Percentiles rank a stretch among this genome's conserved stretches.
phyloP scores from a whole-genome alignment of 2,797 vertebrate species.

The Myripristis murdjan region DNA sequence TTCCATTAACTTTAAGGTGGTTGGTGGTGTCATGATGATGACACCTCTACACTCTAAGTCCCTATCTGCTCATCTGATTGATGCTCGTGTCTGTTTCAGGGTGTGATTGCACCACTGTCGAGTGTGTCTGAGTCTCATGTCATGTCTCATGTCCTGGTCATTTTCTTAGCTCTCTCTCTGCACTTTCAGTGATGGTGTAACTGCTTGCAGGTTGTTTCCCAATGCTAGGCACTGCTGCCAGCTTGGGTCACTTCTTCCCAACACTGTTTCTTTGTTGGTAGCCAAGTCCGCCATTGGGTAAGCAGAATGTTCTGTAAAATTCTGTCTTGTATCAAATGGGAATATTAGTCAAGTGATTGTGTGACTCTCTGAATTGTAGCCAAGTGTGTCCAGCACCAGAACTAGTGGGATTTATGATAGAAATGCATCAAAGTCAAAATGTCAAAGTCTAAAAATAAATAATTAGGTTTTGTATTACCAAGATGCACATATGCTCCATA shows the following conservation, averaged over 20 bases:
- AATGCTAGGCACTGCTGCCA: background rate
- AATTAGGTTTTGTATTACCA: no score
- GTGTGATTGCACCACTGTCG: constrained; percentile 4
- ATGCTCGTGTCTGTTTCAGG: background rate
- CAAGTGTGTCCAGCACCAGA: no score
- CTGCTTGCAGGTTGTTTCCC: background rate
- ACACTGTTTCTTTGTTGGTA: background rate
- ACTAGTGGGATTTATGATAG: no score
- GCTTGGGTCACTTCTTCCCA: background rate
- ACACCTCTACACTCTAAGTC: background rate
- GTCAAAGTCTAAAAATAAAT: no score
- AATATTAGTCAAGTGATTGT: background rate
- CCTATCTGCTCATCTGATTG: background rate
- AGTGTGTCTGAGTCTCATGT: background rate
- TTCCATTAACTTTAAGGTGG: no score
- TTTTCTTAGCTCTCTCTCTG: background rate
- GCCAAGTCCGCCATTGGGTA: background rate
- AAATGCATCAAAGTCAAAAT: no score
- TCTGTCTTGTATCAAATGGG: background rate
- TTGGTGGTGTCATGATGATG: no score
- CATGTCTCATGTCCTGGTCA: background rate
- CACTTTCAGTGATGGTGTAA: background rate
- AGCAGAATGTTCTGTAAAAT: background rate
- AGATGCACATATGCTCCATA: no score
- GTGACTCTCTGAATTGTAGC: background rate